Conservation (phyloP, 2,113 vertebrate genomes). For the Polypterus senegalus region DNA sequence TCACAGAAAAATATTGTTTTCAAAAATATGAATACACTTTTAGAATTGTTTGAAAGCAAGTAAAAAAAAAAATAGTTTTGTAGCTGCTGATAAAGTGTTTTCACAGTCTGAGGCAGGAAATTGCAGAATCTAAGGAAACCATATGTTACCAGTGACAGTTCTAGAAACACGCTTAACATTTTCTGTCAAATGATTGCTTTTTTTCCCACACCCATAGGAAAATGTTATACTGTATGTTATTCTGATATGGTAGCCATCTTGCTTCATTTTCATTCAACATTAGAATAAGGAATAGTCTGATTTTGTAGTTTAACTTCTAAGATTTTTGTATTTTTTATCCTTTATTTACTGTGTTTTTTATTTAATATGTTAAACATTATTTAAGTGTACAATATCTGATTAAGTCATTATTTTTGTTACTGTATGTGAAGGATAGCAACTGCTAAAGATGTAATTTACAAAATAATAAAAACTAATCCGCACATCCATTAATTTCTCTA, state of each 20-base stretch:
- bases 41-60: not conserved
- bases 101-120: constrained; percentile 2
- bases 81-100: not conserved
- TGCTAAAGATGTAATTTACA: too few species aligned
- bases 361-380: not conserved
- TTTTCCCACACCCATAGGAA: not conserved
- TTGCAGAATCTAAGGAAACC: not conserved
- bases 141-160: not conserved
- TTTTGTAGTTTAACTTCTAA: not conserved
- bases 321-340: not conserved
- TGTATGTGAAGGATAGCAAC: too few species aligned
- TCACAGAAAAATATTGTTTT: not conserved
- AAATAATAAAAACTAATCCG: too few species aligned
- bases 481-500: too few species aligned
- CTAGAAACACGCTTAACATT: not conserved
- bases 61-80: not conserved
- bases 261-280: not conserved
- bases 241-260: not conserved
- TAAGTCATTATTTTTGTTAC: too few species aligned
- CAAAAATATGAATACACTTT: not conserved
- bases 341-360: not conserved
- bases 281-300: not conserved
- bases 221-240: not conserved
- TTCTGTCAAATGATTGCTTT: not conserved
- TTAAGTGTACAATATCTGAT: too few species aligned